Percentiles rank a stretch among this genome's conserved stretches.
phyloP scores from a whole-genome alignment of 2,797 vertebrate species.

The Schizothorax lantsangensis region DNA sequence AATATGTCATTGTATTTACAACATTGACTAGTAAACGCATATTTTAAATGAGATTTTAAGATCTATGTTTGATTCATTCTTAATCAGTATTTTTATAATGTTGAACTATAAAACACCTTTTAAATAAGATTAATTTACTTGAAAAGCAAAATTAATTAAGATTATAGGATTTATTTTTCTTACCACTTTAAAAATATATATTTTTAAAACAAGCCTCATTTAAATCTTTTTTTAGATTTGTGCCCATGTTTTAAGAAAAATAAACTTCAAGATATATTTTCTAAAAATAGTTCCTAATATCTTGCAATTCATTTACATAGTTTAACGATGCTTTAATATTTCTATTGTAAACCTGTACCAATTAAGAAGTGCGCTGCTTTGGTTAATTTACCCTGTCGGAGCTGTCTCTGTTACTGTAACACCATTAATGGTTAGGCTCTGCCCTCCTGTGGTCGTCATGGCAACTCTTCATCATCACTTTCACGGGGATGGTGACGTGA shows the following conservation, averaged over 20 bases:
- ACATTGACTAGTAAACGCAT: neutral
- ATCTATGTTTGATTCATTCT: neutral
- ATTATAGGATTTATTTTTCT: neutral
- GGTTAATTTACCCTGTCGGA: neutral
- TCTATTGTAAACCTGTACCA: neutral
- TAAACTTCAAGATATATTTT: neutral
- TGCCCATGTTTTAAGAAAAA: neutral
- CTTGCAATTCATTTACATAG: neutral
- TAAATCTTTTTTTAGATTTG: neutral
- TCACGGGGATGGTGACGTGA: neutral
- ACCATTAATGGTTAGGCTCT: slow-evolving; percentile 74
- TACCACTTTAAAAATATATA: neutral
- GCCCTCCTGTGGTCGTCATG: slow-evolving; percentile 80
- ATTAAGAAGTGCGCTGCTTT: neutral
- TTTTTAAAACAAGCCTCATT: neutral
- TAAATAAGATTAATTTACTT: neutral
- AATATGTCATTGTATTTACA: neutral
- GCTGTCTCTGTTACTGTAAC: slow-evolving; percentile 44
- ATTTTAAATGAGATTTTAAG: neutral
- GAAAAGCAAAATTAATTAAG: neutral
- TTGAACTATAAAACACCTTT: neutral
- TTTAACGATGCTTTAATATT: neutral
- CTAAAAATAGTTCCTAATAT: no score
- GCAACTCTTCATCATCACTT: slow-evolving; percentile 52
- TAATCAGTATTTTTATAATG: neutral